Base-by-base conservation (phyloP, 2,888 invertebrate genomes). In the Drosophila borborema region DNA sequence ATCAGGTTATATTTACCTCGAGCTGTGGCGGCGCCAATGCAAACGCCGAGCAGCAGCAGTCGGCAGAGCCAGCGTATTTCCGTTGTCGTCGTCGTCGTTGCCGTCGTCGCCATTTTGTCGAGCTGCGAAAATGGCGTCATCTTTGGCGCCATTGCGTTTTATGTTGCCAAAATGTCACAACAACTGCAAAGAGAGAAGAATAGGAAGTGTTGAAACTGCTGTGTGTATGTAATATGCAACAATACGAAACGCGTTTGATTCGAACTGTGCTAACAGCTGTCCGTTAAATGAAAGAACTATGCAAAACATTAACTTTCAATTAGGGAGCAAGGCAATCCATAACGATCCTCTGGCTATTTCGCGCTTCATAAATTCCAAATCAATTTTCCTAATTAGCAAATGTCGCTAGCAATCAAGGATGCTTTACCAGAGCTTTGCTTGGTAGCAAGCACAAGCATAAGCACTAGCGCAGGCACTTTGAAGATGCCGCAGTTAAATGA, bases 341-440 rank as follows among this genome's bases (percentile, higher is more conserved):
- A 31, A 16, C 12, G 18, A 69, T 63, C 54, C 56, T 28, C 56
- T 28, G 63, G 46, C 70, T 77, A 83, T 91, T 90, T 89, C 74
- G 76, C 86, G 88, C 85, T 63, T 72, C 89, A 91, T 91, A 90
- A 91, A 91, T 91, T 89, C 82, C 82, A 86, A 87, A 91, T 91
- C 91, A 91, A 91, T 91, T 91, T 90, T 74, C 66, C 86, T 91
- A 91, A 91, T 91, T 91, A 89, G 84, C 75, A 76, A 76, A 77
- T 76, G 82, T 82, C 69, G 75, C 73, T 71, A 68, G 67, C 72
- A 86, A 71, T 78, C 70, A 78, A 72, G 66, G 40, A 60, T 63
- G 46, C 46, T 43, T 51, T 53, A 48, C 28, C 38, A 65, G 51
- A 23, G 64, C 51, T 54, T 31, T 48, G 61, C 14, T 34, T 4